A percentile compares a stretch with the other conserved stretches of the same genome.
These are phyloP conservation scores for Eira barbara DNA, from an alignment of 2,113 vertebrate species.

Conservation along the genomic window DNA sequence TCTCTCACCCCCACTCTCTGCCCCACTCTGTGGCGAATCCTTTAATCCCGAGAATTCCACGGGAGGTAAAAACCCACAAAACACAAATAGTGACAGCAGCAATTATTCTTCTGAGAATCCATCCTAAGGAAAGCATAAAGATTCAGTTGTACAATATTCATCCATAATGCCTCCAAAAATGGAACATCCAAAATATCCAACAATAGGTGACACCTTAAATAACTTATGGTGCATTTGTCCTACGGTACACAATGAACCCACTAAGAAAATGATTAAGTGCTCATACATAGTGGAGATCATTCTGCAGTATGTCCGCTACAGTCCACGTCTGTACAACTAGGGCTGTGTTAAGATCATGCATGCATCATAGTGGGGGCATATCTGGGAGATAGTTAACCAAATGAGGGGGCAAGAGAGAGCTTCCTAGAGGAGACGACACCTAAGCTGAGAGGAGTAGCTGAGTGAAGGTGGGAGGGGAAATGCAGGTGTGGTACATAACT, in stretches of 20 bases:
- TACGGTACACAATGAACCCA: background rate
- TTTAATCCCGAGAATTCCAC: background rate
- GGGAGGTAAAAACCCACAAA: background rate
- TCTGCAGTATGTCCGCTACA: background rate
- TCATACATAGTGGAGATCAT: background rate
- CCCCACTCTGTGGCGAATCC: background rate
- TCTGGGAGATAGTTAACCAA: background rate
- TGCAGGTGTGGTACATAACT: accelerated
- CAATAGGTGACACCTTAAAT: background rate
- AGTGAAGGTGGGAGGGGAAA: background rate
- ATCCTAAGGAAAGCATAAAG: background rate
- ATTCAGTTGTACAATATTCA: background rate
- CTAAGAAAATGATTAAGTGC: background rate
- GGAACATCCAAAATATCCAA: background rate
- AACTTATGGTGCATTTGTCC: background rate
- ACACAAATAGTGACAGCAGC: background rate
- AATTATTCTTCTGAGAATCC: background rate
- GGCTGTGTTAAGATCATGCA: background rate
- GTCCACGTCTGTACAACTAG: background rate
- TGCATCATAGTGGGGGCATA: accelerated
- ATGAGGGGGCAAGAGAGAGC: background rate
- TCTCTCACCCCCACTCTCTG: background rate
- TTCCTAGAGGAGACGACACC: background rate
- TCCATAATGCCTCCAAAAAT: background rate
- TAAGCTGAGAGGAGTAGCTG: background rate